phyloP scores from a whole-genome alignment of 2,113 vertebrate species.

The Capreolus pygargus region DNA sequence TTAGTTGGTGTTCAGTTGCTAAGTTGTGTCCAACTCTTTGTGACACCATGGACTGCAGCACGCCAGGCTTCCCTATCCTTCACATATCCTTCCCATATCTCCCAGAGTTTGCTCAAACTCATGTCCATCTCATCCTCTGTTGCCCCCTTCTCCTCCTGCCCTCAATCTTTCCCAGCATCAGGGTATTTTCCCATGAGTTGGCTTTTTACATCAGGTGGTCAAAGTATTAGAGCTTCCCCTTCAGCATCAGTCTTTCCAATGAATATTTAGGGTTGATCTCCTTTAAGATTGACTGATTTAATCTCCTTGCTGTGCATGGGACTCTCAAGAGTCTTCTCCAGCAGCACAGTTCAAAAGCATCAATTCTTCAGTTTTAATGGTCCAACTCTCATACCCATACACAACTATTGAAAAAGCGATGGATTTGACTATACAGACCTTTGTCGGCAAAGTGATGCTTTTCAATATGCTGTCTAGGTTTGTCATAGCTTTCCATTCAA shows the following conservation, averaged over 20 bases:
- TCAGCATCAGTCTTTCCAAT: not conserved
- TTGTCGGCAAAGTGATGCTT: not conserved
- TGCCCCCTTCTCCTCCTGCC: not conserved
- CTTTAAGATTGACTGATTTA: not conserved
- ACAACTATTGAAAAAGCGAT: not conserved
- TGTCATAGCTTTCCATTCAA: not conserved
- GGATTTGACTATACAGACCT: not conserved
- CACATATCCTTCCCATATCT: not conserved
- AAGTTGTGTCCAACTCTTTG: not conserved
- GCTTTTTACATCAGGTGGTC: not conserved
- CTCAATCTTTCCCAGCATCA: not conserved
- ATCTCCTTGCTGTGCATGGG: not conserved
- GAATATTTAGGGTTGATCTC: not conserved
- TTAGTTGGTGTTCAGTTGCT: rapidly evolving
- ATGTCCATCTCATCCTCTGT: not conserved
- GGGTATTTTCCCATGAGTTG: not conserved
- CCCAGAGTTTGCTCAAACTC: not conserved
- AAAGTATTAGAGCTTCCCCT: not conserved
- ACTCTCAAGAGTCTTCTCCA: not conserved
- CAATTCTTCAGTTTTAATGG: not conserved
- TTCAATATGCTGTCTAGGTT: not conserved
- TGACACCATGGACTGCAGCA: not conserved
- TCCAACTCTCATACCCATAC: not conserved
- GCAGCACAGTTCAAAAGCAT: not conserved
- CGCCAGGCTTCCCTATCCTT: not conserved